These are phyloP conservation scores for Botia almorhae DNA, from an alignment of 2,797 vertebrate species.

Conservation along the genomic window DNA sequence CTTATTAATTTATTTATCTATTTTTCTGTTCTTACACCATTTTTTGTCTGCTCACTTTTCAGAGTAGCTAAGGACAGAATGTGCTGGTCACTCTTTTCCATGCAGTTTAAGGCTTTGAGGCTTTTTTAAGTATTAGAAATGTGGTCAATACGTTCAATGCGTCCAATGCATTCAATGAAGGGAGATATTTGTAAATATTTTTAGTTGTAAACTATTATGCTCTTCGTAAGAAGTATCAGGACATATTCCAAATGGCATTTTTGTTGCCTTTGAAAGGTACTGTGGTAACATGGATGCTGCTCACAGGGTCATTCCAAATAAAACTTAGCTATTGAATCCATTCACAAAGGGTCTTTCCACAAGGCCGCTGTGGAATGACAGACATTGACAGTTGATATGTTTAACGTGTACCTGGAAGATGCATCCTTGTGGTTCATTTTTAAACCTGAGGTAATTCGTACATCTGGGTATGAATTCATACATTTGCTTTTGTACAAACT, in stretches of 20 bases:
- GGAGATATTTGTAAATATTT: too few relatives aligned
- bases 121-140: not conserved
- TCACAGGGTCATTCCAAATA: not conserved
- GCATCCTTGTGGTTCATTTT: not conserved
- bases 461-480: too few relatives aligned
- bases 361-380: not conserved
- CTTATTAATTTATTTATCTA: constrained; percentile 27
- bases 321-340: not conserved
- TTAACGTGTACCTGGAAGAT: not conserved
- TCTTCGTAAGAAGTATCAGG: too few relatives aligned
- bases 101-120: too few relatives aligned
- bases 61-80: constrained; percentile 23
- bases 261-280: too few relatives aligned
- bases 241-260: too few relatives aligned
- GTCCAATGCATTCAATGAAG: too few relatives aligned
- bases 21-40: constrained; percentile 62
- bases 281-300: too few relatives aligned
- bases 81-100: constrained; percentile 16
- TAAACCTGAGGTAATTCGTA: not conserved
- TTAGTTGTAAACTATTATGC: too few relatives aligned
- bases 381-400: not conserved
- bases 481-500: too few relatives aligned
- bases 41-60: constrained; percentile 37
- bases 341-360: not conserved
- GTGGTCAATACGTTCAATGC: too few relatives aligned